phyloP scores from a whole-genome alignment of 2,888 invertebrate genomes.

The Scotopteryx bipunctaria region DNA sequence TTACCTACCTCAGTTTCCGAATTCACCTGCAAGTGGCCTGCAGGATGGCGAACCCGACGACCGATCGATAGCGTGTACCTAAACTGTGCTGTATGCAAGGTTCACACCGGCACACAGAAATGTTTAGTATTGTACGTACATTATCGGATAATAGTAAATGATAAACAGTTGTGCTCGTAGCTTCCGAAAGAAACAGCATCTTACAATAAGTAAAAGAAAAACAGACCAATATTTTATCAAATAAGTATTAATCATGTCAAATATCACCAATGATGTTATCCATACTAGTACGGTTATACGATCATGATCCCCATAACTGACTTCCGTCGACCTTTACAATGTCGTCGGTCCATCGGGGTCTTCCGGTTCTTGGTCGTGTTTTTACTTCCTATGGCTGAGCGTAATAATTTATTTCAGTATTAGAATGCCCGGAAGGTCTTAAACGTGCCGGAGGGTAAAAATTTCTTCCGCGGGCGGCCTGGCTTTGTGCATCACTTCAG shows the following conservation, averaged over 20 bases:
- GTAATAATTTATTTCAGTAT: slow-evolving; percentile 1
- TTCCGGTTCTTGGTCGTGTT: too few species aligned
- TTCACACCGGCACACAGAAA: not conserved
- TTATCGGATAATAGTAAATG: slow-evolving; percentile 28
- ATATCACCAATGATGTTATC: too few species aligned
- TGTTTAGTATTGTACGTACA: too few species aligned
- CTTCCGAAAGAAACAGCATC: slow-evolving; percentile 19
- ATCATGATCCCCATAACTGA: too few species aligned
- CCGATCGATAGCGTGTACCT: slow-evolving; percentile 18
- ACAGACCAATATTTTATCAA: too few species aligned
- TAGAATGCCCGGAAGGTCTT: slow-evolving; percentile 2
- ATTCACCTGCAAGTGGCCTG: slow-evolving; percentile 10
- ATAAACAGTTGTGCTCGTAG: slow-evolving; percentile 30
- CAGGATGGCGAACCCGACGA: slow-evolving; percentile 5
- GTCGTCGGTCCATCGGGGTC: too few species aligned
- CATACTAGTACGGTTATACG: too few species aligned
- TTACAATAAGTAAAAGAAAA: too few species aligned
- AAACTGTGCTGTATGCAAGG: not conserved
- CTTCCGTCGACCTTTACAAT: too few species aligned
- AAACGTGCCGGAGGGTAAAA: slow-evolving; percentile 9
- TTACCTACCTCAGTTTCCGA: slow-evolving; percentile 1
- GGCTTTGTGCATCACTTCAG: slow-evolving; percentile 23
- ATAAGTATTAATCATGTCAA: too few species aligned
- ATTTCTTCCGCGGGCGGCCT: not conserved
- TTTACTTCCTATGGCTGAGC: not conserved